These are phyloP conservation scores for Dermatophagoides farinae DNA, from an alignment of 1,140 invertebrate genomes.

Conservation along the genomic window DNA sequence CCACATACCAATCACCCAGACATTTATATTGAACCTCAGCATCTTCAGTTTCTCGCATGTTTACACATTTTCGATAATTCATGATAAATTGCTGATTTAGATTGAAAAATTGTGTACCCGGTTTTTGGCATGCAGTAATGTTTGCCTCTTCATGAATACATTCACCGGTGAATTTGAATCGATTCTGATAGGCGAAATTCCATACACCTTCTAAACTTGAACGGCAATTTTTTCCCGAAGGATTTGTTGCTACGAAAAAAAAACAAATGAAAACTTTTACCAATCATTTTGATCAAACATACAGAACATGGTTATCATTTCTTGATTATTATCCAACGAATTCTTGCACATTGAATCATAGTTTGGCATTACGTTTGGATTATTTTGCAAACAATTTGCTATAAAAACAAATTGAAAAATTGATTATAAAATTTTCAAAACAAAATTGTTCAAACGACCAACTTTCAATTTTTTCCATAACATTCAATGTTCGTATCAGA, in stretches of 20 bases:
- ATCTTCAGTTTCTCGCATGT: constrained; percentile 62
- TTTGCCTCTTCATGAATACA: constrained; percentile 64
- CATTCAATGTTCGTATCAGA: constrained; percentile 63
- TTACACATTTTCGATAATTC: constrained; percentile 67
- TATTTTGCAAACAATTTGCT: constrained; percentile 52
- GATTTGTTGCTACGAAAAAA: constrained; percentile 46
- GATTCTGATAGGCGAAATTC: constrained; percentile 76
- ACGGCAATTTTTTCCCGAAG: constrained; percentile 69
- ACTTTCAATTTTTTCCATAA: constrained; percentile 64
- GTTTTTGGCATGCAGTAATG: constrained; percentile 80
- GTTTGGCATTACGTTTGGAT: constrained; percentile 36
- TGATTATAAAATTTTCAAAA: too few relatives aligned
- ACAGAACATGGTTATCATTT: constrained; percentile 56
- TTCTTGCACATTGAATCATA: constrained; percentile 51
- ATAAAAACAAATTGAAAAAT: constrained; percentile 15
- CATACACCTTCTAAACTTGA: constrained; percentile 81
- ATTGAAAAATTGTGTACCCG: constrained; percentile 76
- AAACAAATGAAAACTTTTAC: constrained; percentile 5
- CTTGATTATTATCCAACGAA: constrained; percentile 45
- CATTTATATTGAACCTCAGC: constrained; percentile 83
- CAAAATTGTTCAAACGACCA: neutral
- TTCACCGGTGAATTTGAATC: constrained; percentile 72
- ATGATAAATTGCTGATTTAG: constrained; percentile 94
- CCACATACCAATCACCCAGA: constrained; percentile 81
- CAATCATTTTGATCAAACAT: constrained; percentile 12